phyloP scores from a whole-genome alignment of 2,888 invertebrate genomes.

The Flexamia atlantica region DNA sequence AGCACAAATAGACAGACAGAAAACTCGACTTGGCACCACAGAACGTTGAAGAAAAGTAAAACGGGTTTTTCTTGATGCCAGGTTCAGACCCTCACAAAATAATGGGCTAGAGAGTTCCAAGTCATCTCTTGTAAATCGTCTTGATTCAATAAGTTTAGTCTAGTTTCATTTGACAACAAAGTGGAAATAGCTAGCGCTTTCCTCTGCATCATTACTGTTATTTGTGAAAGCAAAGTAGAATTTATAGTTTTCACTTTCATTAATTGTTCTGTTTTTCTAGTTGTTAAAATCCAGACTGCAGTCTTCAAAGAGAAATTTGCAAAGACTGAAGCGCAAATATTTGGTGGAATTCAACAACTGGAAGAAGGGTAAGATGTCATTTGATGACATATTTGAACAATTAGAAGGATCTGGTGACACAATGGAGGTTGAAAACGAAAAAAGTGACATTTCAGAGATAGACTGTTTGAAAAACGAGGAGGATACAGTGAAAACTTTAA shows the following conservation, averaged over 20 bases:
- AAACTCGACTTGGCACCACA: no score
- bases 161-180: no score
- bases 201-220: no score
- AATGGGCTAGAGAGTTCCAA: no score
- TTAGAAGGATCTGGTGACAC: neutral
- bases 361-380: conserved; percentile 26
- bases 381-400: neutral
- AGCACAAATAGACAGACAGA: no score
- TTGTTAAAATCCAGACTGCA: conserved; percentile 34
- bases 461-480: neutral
- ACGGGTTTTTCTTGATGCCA: no score
- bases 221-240: no score
- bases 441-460: neutral
- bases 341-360: conserved; percentile 42
- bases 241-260: neutral
- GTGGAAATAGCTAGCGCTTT: no score
- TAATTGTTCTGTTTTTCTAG: neutral
- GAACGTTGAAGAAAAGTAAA: no score
- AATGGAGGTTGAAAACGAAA: neutral
- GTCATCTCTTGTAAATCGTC: no score
- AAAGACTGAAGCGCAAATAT: conserved; percentile 39
- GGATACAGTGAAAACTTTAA: neutral
- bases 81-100: no score
- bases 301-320: neutral
- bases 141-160: no score